Evolutionary conservation across 1,140 invertebrate species (phyloP), one percentile per base, ranked within the genome.

Genomic region (Choristoneura fumiferana): DNA sequence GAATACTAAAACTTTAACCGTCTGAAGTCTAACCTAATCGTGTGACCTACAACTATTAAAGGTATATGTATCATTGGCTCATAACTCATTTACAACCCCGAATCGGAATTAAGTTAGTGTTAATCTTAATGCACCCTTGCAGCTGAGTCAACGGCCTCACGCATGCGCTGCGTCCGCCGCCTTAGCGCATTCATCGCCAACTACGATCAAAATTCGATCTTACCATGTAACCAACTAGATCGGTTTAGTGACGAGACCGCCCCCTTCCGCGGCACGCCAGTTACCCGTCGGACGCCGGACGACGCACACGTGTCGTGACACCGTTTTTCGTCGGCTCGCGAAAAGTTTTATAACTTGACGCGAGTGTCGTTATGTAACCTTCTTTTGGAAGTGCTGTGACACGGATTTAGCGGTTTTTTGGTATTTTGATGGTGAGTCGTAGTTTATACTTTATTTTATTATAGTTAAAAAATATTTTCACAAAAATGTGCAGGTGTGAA

Each of bases 181-280:
- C 68, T 71, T 71, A 71, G 65, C 69, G 71, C 79, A 69, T 77
- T 71, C 68, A 64, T 73, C 34, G 61, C 69, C 84, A 82, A 86
- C 76, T 83, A 69, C 81, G 84, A 82, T 83, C 84, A 84, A 87
- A 87, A 84, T 87, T 87, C 77, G 81, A 87, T 87, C 84, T 87
- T 87, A 84, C 67, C 60, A 77, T 82, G 78, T 84, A 87, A 82
- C 81, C 37, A 69, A 82, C 76, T 84, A 72, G 71, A 79, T 78
- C 74, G 71, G 73, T 82, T 29, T 29, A 6, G 6, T 29, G 22
- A 2, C 22, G 22, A 6, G 22, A 3, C 22, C 2, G 22, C 2
- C 22, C 22, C 22, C 2, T 3, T 29, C 22, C 69, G 67, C 37
- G 22, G 35, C 13, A 13, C 54, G 55, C 64, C 79, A 86, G 83